Conservation (phyloP, 2,113 vertebrate species). For the Carlito syrichta region DNA sequence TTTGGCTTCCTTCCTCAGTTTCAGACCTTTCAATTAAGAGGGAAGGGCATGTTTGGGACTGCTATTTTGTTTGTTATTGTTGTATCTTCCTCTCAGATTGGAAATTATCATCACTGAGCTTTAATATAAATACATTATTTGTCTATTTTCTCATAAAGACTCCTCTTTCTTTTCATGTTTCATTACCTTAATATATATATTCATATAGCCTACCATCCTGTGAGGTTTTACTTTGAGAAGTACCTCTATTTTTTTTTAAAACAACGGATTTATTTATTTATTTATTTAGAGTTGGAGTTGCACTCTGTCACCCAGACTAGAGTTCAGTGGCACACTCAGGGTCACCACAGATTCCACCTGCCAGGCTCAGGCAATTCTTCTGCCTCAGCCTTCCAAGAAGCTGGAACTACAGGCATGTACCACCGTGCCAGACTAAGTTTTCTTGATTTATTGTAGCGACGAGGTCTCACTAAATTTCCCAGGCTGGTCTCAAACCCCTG, state of each 20-base stretch:
- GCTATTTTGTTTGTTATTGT: background rate
- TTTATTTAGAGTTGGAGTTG: too few relatives aligned
- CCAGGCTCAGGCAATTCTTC: too few relatives aligned
- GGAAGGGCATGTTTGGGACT: background rate
- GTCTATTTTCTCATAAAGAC: background rate
- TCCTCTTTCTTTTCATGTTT: background rate
- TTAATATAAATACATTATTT: background rate
- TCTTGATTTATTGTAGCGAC: too few relatives aligned
- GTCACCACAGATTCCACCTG: too few relatives aligned
- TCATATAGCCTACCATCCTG: background rate
- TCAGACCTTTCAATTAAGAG: background rate
- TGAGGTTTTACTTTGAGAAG: conserved; percentile 9
- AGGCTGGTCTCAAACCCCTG: too few relatives aligned
- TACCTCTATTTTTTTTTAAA: background rate
- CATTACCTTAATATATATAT: background rate
- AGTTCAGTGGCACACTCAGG: too few relatives aligned
- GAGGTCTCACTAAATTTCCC: too few relatives aligned
- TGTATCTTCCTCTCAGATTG: background rate
- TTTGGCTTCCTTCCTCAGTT: background rate
- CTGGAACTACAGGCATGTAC: too few relatives aligned
- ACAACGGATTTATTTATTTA: too few relatives aligned
- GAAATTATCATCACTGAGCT: background rate
- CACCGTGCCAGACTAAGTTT: too few relatives aligned
- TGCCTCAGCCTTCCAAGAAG: too few relatives aligned
- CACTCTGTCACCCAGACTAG: too few relatives aligned